Evolutionary conservation across 2,113 vertebrate genomes (phyloP).

Genomic region (Cervus canadensis): DNA sequence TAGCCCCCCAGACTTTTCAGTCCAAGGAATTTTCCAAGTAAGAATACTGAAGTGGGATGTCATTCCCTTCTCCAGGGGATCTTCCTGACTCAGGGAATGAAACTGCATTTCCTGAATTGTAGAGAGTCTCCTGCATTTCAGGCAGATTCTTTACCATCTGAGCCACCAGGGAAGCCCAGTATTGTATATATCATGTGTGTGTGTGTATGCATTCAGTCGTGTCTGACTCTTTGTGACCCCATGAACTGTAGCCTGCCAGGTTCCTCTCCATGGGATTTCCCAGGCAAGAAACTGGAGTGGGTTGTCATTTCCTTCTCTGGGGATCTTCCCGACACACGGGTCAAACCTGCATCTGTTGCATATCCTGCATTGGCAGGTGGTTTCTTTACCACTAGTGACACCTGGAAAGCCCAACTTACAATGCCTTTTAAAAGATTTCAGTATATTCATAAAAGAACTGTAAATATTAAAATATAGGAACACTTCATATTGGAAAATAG

Average conservation of each 20-base stretch:
- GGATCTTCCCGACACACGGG: fast-evolving
- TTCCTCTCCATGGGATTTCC: neutral
- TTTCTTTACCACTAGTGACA: neutral
- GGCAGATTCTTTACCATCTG: neutral
- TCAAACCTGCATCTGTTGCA: neutral
- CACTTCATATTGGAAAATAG: neutral
- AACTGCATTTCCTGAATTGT: neutral
- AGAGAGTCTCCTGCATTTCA: neutral
- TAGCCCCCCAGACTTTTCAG: neutral
- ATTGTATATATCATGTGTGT: neutral
- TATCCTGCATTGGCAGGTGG: neutral
- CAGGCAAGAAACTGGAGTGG: neutral
- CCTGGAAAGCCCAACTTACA: neutral
- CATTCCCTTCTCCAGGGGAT: neutral
- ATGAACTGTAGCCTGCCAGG: neutral
- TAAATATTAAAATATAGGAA: neutral
- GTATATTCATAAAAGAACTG: neutral
- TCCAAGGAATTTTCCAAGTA: neutral
- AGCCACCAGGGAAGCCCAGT: neutral
- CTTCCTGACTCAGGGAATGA: neutral
- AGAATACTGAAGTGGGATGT: neutral
- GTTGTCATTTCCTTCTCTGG: neutral
- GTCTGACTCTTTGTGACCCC: neutral
- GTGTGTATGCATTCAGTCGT: neutral
- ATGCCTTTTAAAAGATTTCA: neutral